Evolutionary conservation across 2,888 invertebrate species (phyloP).

Genomic region (Cheilosia urbana): DNA sequence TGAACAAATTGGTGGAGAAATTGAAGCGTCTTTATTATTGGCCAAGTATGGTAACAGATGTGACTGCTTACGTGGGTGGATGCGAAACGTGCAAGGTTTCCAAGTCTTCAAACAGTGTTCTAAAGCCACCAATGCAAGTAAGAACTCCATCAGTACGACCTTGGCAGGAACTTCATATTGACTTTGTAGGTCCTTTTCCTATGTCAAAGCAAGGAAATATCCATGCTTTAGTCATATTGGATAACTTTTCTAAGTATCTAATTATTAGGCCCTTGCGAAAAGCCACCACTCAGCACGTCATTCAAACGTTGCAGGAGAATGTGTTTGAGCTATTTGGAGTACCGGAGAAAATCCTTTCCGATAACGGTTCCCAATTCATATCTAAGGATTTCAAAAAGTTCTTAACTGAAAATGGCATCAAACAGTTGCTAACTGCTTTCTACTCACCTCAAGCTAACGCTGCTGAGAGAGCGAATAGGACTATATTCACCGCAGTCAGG

Average conservation of each 20-base stretch:
- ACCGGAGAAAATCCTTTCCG: not conserved
- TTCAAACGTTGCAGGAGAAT: not conserved
- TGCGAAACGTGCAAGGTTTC: not conserved
- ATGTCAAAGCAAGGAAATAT: not conserved
- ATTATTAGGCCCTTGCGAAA: not conserved
- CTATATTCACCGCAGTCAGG: too few species aligned
- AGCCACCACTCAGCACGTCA: not conserved
- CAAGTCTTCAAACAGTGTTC: not conserved
- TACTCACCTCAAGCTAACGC: not conserved
- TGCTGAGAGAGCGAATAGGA: not conserved
- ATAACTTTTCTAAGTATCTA: not conserved
- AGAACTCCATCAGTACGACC: too few species aligned
- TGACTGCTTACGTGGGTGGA: not conserved
- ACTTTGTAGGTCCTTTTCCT: too few species aligned
- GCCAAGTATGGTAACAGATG: not conserved
- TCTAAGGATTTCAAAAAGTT: not conserved
- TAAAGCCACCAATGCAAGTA: not conserved
- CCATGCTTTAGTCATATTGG: not conserved
- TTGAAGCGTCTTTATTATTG: not conserved
- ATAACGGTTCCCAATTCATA: not conserved
- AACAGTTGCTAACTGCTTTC: not conserved
- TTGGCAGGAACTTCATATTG: too few species aligned
- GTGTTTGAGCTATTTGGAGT: not conserved
- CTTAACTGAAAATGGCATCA: not conserved
- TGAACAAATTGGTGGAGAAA: not conserved